Evolutionary conservation across 1,140 invertebrate species (phyloP), one percentile per base, ranked within the genome.

Genomic region (Pantala flavescens): DNA sequence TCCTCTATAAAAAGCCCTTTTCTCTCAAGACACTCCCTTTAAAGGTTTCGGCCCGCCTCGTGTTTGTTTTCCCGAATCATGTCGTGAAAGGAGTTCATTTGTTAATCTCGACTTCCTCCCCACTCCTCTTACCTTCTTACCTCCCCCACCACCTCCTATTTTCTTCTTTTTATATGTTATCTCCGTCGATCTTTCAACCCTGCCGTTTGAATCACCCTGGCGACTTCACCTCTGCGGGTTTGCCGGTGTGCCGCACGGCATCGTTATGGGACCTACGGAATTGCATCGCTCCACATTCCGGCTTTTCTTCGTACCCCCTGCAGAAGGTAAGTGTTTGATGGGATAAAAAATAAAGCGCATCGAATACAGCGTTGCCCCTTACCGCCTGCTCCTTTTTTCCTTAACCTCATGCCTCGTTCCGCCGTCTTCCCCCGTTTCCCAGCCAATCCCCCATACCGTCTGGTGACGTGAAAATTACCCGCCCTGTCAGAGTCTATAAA

Each of bases 51-150:
- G 49, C 49, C 49, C 49, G 49, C 49, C 49, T 21, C 49, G 49
- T 63, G 49, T 63, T 63, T 63, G 49, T 63, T 63, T 63, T 63
- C 49, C 49, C 49, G 49, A 63, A 63, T 63, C 49, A 63, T 63
- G 49, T 63, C 49, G 49, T 63, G 49, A 63, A 63, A 63, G 49
- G 49, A 63, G 49, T 63, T 63, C 49, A 63, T 63, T 63, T 63
- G 49, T 63, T 63, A 63, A 63, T 63, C 49, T 63, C 49, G 49
- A 63, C 49, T 21, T 16, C n/a, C n/a, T 21, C n/a, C 49, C n/a
- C n/a, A 1, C 49, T 21, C 14, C 49, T 12, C 12, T 63, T 21
- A 63, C 5, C 49, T 12, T 12, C 12, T 14, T 63, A 3, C 49
- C 3, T 63, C 49, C n/a, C 49, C 49, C 2, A 3, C 2, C 3